Evolutionary conservation across 2,113 vertebrate genomes (phyloP).

Genomic region (Silurus glanis): DNA sequence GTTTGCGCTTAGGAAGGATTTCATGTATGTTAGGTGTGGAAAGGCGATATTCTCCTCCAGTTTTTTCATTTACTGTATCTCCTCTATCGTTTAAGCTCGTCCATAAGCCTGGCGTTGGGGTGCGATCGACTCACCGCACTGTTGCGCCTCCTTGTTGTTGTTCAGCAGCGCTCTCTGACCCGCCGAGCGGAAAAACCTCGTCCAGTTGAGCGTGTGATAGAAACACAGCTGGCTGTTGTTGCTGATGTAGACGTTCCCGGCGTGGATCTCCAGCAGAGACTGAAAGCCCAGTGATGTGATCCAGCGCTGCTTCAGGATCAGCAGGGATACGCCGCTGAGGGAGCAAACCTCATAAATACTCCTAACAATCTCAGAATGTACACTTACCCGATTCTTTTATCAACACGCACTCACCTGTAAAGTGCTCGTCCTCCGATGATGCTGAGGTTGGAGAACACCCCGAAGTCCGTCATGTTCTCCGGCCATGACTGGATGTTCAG

Average conservation of each 20-base stretch:
- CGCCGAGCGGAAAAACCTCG: conserved; percentile 81
- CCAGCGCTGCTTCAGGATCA: conserved; percentile 93
- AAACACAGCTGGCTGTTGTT: conserved; percentile 95
- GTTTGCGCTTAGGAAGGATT: not conserved
- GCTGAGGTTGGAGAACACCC: conserved; percentile 93
- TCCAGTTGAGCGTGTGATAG: conserved; percentile 97
- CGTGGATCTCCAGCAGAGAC: conserved; percentile 93
- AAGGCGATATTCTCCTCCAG: not conserved
- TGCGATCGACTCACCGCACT: conserved; percentile 85
- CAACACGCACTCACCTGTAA: conserved; percentile 79
- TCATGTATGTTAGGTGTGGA: not conserved
- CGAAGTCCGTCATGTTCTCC: conserved; percentile 95
- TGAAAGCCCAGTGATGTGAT: conserved; percentile 92
- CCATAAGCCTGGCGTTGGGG: not conserved
- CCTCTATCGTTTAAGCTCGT: not conserved
- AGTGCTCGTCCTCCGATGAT: conserved; percentile 91
- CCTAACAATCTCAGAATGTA: not conserved
- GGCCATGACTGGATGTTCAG: conserved; percentile 98
- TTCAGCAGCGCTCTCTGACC: conserved; percentile 87
- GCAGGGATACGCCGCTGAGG: conserved; percentile 89
- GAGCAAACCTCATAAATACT: conserved; percentile 41
- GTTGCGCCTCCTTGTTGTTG: conserved; percentile 86
- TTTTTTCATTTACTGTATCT: not conserved
- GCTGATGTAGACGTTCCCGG: conserved; percentile 94
- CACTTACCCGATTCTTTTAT: too few species aligned